Percentiles rank a stretch among this genome's conserved stretches.
Evolutionary conservation across 2,113 vertebrate genomes (phyloP).

Genomic region (Saguinus imperator): DNA sequence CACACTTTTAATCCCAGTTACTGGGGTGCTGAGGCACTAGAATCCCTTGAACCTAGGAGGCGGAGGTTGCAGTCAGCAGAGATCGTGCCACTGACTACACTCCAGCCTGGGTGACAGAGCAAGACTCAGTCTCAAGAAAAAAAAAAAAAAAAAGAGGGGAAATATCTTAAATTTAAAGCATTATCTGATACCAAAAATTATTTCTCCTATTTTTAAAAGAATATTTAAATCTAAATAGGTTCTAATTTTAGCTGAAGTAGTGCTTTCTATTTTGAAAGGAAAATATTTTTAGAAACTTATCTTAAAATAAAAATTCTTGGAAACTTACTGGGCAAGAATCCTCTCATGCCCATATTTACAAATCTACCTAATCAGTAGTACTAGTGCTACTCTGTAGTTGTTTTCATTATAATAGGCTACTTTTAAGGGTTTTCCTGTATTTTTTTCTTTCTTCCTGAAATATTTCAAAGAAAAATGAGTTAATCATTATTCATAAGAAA

Average conservation of each 20-base stretch:
- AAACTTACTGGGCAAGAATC: background rate
- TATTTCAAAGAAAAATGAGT: slow-evolving; percentile 9
- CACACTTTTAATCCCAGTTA: too few relatives aligned
- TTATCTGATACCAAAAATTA: slow-evolving; percentile 20
- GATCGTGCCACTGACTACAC: too few relatives aligned
- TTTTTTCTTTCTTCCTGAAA: background rate
- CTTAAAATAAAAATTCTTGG: background rate
- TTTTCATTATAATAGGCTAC: background rate
- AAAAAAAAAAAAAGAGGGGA: background rate
- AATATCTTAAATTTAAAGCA: slow-evolving; percentile 36
- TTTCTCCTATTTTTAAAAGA: background rate
- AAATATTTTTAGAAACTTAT: background rate
- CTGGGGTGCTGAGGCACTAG: too few relatives aligned
- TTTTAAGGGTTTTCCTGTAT: background rate
- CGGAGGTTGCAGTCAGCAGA: too few relatives aligned
- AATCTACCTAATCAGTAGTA: background rate
- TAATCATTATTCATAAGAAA: background rate
- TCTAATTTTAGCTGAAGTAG: slow-evolving; percentile 43
- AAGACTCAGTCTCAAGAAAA: too few relatives aligned
- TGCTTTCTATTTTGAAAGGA: slow-evolving; percentile 30
- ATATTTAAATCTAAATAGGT: background rate
- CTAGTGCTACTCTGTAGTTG: background rate
- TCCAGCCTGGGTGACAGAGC: too few relatives aligned
- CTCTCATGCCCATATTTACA: background rate
- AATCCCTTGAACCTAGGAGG: too few relatives aligned